These are phyloP conservation scores for Drosophila melanogaster DNA, from an alignment of 1,140 invertebrate genomes.

Conservation along the genomic window Release_6_plus_ISO1_MT NT_037436.4:9060501-9061000, in stretches of 20 bases:
- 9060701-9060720: slow-evolving; percentile 40
- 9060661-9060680: slow-evolving; percentile 24
- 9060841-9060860: slow-evolving; percentile 31
- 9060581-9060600: slow-evolving; percentile 53
- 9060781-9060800: slow-evolving; percentile 78
- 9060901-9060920: slow-evolving; percentile 61
- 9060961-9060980: slow-evolving; percentile 66
- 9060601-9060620: slow-evolving; percentile 20
- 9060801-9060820: slow-evolving; percentile 69
- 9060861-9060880: neutral
- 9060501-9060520: slow-evolving; percentile 74
- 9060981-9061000: slow-evolving; percentile 48
- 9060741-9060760: slow-evolving; percentile 63
- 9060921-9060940: slow-evolving; percentile 47
- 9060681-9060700: slow-evolving; percentile 10
- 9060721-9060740: slow-evolving; percentile 53
- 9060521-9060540: slow-evolving; percentile 67
- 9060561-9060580: slow-evolving; percentile 25
- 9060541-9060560: slow-evolving; percentile 47
- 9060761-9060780: slow-evolving; percentile 78
- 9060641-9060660: slow-evolving; percentile 37
- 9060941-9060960: slow-evolving; percentile 35
- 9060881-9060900: slow-evolving; percentile 52
- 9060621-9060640: neutral
- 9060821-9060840: slow-evolving; percentile 52